These are phyloP conservation scores for Oxytorus armatus DNA, from an alignment of 2,888 invertebrate genomes.

Conservation along the genomic window DNA sequence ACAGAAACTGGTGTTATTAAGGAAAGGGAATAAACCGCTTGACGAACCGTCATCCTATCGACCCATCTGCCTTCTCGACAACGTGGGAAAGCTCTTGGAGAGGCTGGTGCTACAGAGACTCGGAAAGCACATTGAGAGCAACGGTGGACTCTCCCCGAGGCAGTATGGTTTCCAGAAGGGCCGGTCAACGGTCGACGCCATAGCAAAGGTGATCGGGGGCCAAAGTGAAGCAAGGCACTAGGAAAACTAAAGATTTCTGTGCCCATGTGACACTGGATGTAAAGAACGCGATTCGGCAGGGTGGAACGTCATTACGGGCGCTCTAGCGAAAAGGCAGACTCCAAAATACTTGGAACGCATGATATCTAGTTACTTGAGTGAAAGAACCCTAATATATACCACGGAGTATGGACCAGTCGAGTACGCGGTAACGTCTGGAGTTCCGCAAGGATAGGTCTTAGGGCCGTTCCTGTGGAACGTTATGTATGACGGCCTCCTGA, in stretches of 20 bases:
- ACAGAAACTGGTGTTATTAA: constrained; percentile 53
- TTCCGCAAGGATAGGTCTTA: too few species aligned
- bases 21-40: constrained; percentile 58
- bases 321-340: not conserved
- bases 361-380: too few species aligned
- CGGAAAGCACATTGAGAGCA: constrained; percentile 20
- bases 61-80: constrained; percentile 55
- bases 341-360: too few species aligned
- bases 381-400: too few species aligned
- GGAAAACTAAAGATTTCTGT: constrained; percentile 38
- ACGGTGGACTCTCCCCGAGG: constrained; percentile 25
- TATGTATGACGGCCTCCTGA: too few species aligned
- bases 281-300: constrained; percentile 24
- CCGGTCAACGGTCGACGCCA: constrained; percentile 57
- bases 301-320: constrained; percentile 10
- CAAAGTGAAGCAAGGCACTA: constrained; percentile 20
- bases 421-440: too few species aligned
- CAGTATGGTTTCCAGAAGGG: constrained; percentile 62
- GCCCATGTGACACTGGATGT: constrained; percentile 40
- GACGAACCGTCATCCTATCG: constrained; percentile 55
- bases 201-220: constrained; percentile 15
- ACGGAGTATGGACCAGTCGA: too few species aligned
- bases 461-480: too few species aligned
- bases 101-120: constrained; percentile 39
- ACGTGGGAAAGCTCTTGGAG: constrained; percentile 41